Evolutionary conservation across 2,888 invertebrate species (phyloP).

Genomic region (Zele albiditarsus): DNA sequence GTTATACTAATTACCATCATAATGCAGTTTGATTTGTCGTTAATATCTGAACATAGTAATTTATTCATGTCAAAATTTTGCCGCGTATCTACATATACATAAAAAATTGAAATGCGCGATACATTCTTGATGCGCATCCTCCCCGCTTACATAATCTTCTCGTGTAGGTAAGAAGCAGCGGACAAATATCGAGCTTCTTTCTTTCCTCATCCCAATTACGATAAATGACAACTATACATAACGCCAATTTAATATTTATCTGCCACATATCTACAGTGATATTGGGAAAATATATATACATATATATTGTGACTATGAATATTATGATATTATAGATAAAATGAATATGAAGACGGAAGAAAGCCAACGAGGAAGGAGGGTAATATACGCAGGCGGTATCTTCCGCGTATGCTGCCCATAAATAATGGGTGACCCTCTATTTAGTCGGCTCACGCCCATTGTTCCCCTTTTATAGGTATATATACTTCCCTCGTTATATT

Average conservation of each 20-base stretch:
- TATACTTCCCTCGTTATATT: slow-evolving; percentile 25
- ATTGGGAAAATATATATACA: background rate
- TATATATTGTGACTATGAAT: background rate
- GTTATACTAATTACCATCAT: no score
- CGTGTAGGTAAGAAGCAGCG: background rate
- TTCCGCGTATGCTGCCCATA: slow-evolving; percentile 45
- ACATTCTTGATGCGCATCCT: background rate
- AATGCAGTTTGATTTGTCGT: no score
- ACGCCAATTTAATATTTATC: background rate
- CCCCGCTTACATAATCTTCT: background rate
- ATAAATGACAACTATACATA: slow-evolving; percentile 18
- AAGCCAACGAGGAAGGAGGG: slow-evolving; percentile 35
- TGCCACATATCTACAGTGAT: background rate
- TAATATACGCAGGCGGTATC: slow-evolving; percentile 39
- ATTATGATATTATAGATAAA: background rate
- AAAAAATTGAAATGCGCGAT: background rate
- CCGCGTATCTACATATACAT: background rate
- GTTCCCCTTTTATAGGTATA: slow-evolving; percentile 42
- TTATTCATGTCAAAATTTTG: no score
- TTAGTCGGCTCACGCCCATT: slow-evolving; percentile 53
- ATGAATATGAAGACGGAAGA: slow-evolving; percentile 21
- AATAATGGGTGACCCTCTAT: slow-evolving; percentile 49
- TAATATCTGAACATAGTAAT: no score
- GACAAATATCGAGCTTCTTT: background rate
- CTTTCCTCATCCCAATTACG: slow-evolving; percentile 9